phyloP scores from a whole-genome alignment of 2,888 invertebrate genomes.

The Xylophagus ater region DNA sequence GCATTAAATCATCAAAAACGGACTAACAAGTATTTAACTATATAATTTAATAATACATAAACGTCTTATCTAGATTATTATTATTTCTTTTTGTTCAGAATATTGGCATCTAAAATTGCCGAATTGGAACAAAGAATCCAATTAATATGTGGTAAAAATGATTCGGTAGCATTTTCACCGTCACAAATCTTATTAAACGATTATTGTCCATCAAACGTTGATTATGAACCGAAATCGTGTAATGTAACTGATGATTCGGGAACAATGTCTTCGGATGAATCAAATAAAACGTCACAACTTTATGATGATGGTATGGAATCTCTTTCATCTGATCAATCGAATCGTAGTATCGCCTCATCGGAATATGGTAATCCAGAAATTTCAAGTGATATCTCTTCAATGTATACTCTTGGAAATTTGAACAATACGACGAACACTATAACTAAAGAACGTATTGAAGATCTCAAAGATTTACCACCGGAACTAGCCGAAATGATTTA shows the following conservation, averaged over 20 bases:
- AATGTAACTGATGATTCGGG: slow-evolving; percentile 38
- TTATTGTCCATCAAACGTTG: slow-evolving; percentile 44
- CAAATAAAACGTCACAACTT: slow-evolving; percentile 26
- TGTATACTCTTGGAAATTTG: slow-evolving; percentile 26
- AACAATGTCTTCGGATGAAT: slow-evolving; percentile 29
- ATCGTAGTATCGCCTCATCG: slow-evolving; percentile 31
- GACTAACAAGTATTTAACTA: slow-evolving; percentile 58
- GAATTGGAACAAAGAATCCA: slow-evolving; percentile 70
- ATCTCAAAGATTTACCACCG: slow-evolving; percentile 44
- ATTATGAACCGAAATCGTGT: slow-evolving; percentile 34
- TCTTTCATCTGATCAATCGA: slow-evolving; percentile 26
- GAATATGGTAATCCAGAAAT: slow-evolving; percentile 29
- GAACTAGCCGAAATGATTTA: slow-evolving; percentile 51
- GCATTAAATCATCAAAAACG: slow-evolving; percentile 76
- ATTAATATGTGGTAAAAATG: slow-evolving; percentile 43
- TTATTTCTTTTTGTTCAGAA: slow-evolving; percentile 42
- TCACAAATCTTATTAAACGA: slow-evolving; percentile 57
- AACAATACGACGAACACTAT: slow-evolving; percentile 27
- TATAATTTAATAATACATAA: background rate
- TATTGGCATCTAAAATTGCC: slow-evolving; percentile 67
- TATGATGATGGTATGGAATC: slow-evolving; percentile 32
- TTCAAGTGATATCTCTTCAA: slow-evolving; percentile 23
- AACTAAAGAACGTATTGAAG: slow-evolving; percentile 38
- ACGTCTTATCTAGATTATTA: background rate
- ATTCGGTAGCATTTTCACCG: slow-evolving; percentile 32